phyloP scores from a whole-genome alignment of 2,797 vertebrate genomes.

The Intellagama lesueurii region DNA sequence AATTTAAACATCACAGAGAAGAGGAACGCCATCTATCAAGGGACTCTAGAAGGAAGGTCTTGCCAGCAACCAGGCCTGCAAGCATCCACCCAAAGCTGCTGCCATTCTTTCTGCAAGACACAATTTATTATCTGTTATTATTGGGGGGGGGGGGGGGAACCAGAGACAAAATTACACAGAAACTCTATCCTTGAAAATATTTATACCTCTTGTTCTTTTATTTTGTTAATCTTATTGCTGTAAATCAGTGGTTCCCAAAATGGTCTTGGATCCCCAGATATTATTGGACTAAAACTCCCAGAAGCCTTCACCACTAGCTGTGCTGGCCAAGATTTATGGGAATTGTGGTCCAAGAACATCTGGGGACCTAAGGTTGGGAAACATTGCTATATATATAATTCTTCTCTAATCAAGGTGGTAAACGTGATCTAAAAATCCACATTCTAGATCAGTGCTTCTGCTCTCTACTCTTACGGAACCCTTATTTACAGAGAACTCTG shows the following conservation, averaged over 20 bases:
- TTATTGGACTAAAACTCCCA: too few species aligned
- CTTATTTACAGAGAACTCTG: background rate
- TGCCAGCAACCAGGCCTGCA: constrained; percentile 27
- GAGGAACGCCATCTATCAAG: background rate
- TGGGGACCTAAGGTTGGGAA: too few species aligned
- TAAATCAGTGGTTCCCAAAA: background rate
- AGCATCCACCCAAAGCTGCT: constrained; percentile 11
- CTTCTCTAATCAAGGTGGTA: background rate
- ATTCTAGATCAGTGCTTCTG: background rate
- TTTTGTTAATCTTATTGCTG: background rate
- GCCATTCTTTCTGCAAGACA: constrained; percentile 29
- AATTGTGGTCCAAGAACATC: too few species aligned
- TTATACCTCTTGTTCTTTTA: background rate
- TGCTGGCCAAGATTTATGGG: too few species aligned
- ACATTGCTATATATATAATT: background rate
- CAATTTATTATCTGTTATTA: background rate
- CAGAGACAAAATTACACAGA: background rate
- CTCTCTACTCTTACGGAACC: background rate
- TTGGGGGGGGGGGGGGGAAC: background rate
- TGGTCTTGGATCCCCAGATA: too few species aligned
- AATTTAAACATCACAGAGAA: constrained; percentile 36
- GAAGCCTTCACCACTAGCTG: too few species aligned
- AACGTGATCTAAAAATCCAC: background rate
- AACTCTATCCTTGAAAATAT: background rate
- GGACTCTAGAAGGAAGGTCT: constrained; percentile 14